These are phyloP conservation scores for Colinus virginianus DNA, from an alignment of 2,113 vertebrate genomes.

Conservation along the genomic window DNA sequence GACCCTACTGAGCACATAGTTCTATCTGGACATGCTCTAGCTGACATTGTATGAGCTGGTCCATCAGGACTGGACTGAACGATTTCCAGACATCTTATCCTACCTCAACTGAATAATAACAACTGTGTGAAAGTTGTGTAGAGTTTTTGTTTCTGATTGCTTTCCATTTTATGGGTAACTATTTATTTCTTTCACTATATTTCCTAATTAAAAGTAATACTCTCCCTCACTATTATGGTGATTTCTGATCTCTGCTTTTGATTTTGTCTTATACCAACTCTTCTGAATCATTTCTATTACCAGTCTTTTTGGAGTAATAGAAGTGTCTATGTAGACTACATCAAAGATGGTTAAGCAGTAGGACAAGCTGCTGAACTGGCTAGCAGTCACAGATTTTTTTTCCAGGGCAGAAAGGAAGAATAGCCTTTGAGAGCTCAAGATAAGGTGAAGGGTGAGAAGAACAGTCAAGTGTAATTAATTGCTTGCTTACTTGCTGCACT, in stretches of 20 bases:
- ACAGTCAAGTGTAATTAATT: background rate
- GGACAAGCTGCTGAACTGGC: background rate
- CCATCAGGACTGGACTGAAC: background rate
- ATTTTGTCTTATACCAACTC: background rate
- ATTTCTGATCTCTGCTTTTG: background rate
- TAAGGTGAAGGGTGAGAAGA: background rate
- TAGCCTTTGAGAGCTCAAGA: background rate
- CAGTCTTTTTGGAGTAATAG: background rate
- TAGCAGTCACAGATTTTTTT: background rate
- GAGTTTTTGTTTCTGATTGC: background rate
- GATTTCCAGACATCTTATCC: background rate
- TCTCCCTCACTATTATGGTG: background rate
- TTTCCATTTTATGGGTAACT: background rate
- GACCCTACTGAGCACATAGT: background rate
- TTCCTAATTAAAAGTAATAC: background rate
- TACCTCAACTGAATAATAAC: background rate
- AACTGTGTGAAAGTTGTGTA: background rate
- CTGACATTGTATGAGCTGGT: background rate
- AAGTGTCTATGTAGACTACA: background rate
- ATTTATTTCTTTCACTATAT: background rate
- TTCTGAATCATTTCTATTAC: background rate
- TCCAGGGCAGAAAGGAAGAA: background rate
- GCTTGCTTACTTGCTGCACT: background rate
- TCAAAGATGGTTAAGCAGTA: background rate
- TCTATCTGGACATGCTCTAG: background rate